Percentiles rank a stretch among this genome's conserved stretches.
Conservation (phyloP, 2,797 vertebrate species). For the Onychomys torridus region DNA sequence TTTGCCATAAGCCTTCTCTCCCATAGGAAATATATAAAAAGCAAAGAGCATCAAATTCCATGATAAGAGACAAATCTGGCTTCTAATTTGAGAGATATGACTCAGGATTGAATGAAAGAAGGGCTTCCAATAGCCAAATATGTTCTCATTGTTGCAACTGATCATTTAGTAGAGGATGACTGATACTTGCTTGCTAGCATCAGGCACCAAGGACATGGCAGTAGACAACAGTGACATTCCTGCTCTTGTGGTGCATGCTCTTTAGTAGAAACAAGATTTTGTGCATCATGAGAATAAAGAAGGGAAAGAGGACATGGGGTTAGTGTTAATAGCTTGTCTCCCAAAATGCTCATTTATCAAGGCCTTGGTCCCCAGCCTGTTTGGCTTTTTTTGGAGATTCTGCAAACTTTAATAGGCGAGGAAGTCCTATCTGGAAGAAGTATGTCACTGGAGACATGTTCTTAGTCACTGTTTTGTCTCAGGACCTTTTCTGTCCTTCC, state of each 20-base stretch:
- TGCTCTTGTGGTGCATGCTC: not conserved
- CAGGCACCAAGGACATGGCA: not conserved
- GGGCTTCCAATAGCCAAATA: not conserved
- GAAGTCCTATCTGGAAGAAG: not conserved
- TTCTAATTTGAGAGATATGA: not conserved
- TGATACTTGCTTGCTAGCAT: not conserved
- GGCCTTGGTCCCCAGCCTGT: not conserved
- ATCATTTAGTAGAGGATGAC: not conserved
- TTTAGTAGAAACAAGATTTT: not conserved
- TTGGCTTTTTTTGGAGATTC: not conserved
- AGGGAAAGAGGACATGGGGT: not conserved
- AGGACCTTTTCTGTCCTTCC: not conserved
- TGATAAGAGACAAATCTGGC: not conserved
- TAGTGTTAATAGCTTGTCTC: not conserved
- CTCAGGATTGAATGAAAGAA: not conserved
- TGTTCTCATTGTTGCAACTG: not conserved
- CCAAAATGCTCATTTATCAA: not conserved
- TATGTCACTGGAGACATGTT: too few relatives aligned
- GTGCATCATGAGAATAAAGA: not conserved
- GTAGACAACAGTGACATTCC: not conserved
- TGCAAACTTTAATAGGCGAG: not conserved
- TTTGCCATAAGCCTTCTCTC: not conserved
- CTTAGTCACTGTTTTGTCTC: not conserved
- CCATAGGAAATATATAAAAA: not conserved
- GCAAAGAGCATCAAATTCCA: not conserved